Evolutionary conservation across 2,888 invertebrate species (phyloP).

Genomic region (Lasioglossum zephyrum): DNA sequence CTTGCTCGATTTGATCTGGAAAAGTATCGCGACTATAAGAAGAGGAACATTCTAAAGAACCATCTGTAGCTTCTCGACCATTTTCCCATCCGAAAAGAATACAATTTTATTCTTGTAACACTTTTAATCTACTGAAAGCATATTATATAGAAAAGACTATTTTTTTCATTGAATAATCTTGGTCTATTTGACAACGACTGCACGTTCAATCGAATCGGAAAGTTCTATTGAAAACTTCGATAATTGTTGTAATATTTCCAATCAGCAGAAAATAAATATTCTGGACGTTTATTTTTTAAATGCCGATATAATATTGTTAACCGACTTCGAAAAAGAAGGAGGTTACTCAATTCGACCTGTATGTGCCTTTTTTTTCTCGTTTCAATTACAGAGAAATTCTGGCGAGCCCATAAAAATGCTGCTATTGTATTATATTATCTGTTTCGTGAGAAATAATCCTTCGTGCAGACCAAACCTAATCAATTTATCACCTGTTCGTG

Average conservation of each 20-base stretch:
- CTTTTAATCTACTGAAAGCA: background rate
- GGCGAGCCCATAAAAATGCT: background rate
- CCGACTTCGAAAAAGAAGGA: no score
- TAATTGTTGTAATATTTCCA: no score
- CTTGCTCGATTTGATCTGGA: conserved; percentile 80
- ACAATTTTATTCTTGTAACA: background rate
- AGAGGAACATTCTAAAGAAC: background rate
- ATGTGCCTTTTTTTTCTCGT: background rate
- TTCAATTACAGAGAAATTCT: background rate
- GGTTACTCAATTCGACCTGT: no score
- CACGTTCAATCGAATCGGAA: background rate
- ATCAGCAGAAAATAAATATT: no score
- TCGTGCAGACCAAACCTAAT: background rate
- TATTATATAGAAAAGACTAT: background rate
- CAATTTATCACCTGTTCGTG: background rate
- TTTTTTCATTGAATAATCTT: background rate
- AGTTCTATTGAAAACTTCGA: no score
- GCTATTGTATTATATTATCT: background rate
- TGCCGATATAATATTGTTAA: no score
- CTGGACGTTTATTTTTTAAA: no score
- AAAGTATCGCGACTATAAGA: conserved; percentile 21
- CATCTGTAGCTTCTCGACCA: background rate
- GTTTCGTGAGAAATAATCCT: background rate
- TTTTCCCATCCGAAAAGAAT: background rate
- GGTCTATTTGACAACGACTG: no score